Evolutionary conservation across 1,140 invertebrate genomes (phyloP).

Genomic region (Conus betulinus): DNA sequence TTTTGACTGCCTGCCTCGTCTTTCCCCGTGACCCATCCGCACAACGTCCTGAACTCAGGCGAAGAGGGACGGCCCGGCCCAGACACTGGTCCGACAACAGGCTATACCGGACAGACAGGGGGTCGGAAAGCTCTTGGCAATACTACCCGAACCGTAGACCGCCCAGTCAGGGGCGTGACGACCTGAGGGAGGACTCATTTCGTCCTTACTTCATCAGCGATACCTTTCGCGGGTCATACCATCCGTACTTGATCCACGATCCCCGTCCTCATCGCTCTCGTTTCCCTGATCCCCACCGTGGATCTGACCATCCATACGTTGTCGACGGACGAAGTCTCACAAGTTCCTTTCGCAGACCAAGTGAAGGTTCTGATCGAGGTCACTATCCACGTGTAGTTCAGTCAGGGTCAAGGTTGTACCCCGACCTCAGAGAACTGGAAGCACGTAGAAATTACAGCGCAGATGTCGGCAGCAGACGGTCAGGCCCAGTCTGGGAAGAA

Average conservation of each 20-base stretch:
- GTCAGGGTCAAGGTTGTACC: background rate
- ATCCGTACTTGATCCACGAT: background rate
- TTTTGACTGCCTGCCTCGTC: background rate
- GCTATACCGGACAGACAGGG: background rate
- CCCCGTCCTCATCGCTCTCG: background rate
- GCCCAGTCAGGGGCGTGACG: background rate
- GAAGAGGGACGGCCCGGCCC: background rate
- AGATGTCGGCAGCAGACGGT: background rate
- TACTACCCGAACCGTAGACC: background rate
- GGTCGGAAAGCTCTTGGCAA: background rate
- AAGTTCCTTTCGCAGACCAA: no score
- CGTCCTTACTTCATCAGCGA: background rate
- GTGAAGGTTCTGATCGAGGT: no score
- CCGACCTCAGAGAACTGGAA: background rate
- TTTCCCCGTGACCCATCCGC: background rate
- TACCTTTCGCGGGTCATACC: background rate
- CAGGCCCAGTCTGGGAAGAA: background rate
- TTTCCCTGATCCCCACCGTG: background rate
- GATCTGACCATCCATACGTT: background rate
- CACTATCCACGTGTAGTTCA: no score
- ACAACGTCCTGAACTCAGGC: background rate
- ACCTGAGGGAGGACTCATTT: background rate
- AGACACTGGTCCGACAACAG: background rate
- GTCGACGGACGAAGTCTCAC: background rate
- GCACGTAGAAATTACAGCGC: background rate